Evolutionary conservation across 2,888 invertebrate genomes (phyloP), one percentile per base, ranked within the genome.

Genomic region (Crossocerus cetratus): DNA sequence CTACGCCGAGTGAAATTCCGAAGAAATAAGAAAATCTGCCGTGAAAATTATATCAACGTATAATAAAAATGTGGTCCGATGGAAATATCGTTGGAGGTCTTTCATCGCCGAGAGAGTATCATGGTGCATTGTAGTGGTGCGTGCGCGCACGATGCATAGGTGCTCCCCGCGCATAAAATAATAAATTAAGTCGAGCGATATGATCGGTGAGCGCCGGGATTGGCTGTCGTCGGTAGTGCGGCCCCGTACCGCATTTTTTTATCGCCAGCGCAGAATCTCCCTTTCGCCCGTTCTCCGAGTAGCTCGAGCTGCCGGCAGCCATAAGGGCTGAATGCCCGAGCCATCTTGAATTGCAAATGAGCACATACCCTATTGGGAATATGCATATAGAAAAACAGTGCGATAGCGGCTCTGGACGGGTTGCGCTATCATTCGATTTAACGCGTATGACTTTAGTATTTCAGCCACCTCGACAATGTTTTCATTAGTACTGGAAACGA

Each of bases 321-420:
- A 77, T 79, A 66, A 74, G 77, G 69, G 72, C 76, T 77, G 77
- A 69, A 61, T 67, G 53, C 64, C 49, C 54, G 61, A 77, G 86
- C 87, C 86, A 87, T 87, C 85, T 87, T 87, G 86, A 86, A 87
- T 86, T 83, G 83, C 84, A 84, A 84, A 76, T 74, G 71, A 68
- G 68, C 68, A 66, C 63, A 32, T 32, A 32, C 32, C 32, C 66
- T 66, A 70, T 60, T 66, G 67, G 69, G 76, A 69, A 72, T 74
- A 71, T 71, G 23, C 61, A 74, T 71, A 68, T 16, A 55, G 54
- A 44, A 44, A 8, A 56, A 60, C n/a, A n/a, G n/a, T n/a, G n/a
- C n/a, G n/a, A n/a, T n/a, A n/a, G n/a, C n/a, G n/a, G n/a, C n/a
- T n/a, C n/a, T n/a, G n/a, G n/a, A n/a, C n/a, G n/a, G n/a, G n/a